Evolutionary conservation across 1,140 invertebrate genomes (phyloP).

Genomic region (Drosophila burlai): DNA sequence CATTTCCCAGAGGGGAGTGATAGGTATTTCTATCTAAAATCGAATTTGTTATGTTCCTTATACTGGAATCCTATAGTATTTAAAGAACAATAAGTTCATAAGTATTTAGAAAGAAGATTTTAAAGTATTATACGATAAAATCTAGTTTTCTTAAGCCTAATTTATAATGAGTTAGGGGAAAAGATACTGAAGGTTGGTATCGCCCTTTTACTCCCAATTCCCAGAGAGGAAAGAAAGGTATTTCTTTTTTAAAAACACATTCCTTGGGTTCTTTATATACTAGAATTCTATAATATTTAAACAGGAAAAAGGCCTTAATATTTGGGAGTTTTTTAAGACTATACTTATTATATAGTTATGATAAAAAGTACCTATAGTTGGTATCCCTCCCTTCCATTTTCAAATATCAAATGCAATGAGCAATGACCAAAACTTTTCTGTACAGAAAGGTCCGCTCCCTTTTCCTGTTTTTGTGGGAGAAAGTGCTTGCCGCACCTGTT

Average conservation of each 20-base stretch:
- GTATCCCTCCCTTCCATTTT: background rate
- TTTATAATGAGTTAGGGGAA: background rate
- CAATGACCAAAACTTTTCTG: slow-evolving; percentile 22
- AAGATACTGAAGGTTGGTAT: background rate
- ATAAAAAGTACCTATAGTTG: background rate
- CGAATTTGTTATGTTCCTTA: background rate
- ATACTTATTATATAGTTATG: background rate
- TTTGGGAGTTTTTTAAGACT: background rate
- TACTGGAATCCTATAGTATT: background rate
- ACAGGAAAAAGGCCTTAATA: too few relatives aligned
- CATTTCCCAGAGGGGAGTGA: background rate
- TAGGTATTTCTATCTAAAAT: background rate
- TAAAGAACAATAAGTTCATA: too few relatives aligned
- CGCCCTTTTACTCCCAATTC: background rate
- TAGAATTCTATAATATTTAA: background rate
- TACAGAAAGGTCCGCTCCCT: slow-evolving; percentile 38
- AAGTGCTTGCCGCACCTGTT: slow-evolving; percentile 56
- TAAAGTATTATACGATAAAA: too few relatives aligned
- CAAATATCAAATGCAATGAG: slow-evolving; percentile 37
- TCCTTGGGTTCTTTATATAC: background rate
- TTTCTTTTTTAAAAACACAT: background rate
- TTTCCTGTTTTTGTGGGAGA: slow-evolving; percentile 49
- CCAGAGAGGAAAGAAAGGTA: background rate
- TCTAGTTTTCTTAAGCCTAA: background rate
- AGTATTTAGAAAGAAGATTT: too few relatives aligned